A percentile compares a stretch with the other conserved stretches of the same genome.
phyloP scores from a whole-genome alignment of 2,888 invertebrate species.

The Agrilus biguttatus region DNA sequence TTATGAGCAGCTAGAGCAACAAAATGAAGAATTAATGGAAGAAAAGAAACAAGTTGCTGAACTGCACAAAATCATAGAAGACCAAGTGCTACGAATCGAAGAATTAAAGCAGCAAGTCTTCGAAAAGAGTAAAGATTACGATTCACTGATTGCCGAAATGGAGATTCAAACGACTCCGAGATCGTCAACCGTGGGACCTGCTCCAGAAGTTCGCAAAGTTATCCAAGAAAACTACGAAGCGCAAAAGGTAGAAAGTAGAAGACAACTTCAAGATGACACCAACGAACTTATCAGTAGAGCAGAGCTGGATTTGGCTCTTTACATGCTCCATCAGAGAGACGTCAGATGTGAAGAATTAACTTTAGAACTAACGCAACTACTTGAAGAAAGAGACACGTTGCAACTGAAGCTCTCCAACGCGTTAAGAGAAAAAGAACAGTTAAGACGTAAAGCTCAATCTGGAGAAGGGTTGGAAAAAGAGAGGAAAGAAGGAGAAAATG shows the following conservation, averaged over 20 bases:
- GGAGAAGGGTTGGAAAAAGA: background rate
- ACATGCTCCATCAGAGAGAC: conserved; percentile 76
- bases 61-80: conserved; percentile 46
- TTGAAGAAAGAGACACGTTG: conserved; percentile 75
- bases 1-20: conserved; percentile 33
- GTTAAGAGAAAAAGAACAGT: conserved; percentile 55
- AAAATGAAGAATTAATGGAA: conserved; percentile 38
- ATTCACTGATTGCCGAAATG: conserved; percentile 30
- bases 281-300: conserved; percentile 32
- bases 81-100: conserved; percentile 59
- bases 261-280: conserved; percentile 13
- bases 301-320: conserved; percentile 66
- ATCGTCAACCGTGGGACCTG: background rate
- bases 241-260: conserved; percentile 10
- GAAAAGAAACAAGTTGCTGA: conserved; percentile 41
- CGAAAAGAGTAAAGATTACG: conserved; percentile 43
- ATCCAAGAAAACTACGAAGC: conserved; percentile 5
- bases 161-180: conserved; percentile 16
- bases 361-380: conserved; percentile 63
- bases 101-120: conserved; percentile 53
- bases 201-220: conserved; percentile 3
- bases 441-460: conserved; percentile 17
- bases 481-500: background rate
- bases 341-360: conserved; percentile 78
- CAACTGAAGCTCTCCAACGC: conserved; percentile 72